These are phyloP conservation scores for Anhinga rufa DNA, from an alignment of 2,113 vertebrate species.

Conservation along the genomic window DNA sequence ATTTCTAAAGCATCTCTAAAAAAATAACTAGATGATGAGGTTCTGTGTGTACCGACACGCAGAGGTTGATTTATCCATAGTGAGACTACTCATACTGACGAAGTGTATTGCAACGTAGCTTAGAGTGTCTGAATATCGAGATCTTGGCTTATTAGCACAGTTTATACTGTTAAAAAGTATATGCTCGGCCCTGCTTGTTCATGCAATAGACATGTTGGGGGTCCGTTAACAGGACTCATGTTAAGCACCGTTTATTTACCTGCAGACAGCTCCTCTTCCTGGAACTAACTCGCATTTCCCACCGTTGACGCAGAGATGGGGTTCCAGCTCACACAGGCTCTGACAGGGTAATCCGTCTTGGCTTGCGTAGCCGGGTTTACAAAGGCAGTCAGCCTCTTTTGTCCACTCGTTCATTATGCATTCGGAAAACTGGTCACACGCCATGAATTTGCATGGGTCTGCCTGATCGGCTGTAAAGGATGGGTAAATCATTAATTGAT, in stretches of 20 bases:
- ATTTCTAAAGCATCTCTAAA: background rate
- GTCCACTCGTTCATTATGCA: constrained; percentile 75
- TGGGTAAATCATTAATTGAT: background rate
- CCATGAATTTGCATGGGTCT: constrained; percentile 87
- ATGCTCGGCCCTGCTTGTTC: background rate
- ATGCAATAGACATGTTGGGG: too few relatives aligned
- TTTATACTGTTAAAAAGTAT: background rate
- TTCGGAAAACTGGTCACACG: constrained; percentile 79
- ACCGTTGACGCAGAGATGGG: constrained; percentile 69
- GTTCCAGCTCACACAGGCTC: constrained; percentile 73
- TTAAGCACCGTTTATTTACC: constrained; percentile 58
- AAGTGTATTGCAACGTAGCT: background rate
- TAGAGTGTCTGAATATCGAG: background rate
- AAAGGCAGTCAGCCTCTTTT: constrained; percentile 78
- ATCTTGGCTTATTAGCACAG: background rate
- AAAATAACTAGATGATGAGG: background rate
- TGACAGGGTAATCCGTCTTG: constrained; percentile 73
- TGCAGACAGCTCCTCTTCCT: constrained; percentile 80
- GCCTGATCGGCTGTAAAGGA: constrained; percentile 82
- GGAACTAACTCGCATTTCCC: constrained; percentile 75
- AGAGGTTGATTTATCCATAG: background rate
- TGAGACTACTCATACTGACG: background rate
- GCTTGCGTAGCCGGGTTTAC: constrained; percentile 72
- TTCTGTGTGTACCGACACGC: background rate
- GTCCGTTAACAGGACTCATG: background rate